Conservation (phyloP, 2,797 vertebrate genomes). For the Varecia variegata region DNA sequence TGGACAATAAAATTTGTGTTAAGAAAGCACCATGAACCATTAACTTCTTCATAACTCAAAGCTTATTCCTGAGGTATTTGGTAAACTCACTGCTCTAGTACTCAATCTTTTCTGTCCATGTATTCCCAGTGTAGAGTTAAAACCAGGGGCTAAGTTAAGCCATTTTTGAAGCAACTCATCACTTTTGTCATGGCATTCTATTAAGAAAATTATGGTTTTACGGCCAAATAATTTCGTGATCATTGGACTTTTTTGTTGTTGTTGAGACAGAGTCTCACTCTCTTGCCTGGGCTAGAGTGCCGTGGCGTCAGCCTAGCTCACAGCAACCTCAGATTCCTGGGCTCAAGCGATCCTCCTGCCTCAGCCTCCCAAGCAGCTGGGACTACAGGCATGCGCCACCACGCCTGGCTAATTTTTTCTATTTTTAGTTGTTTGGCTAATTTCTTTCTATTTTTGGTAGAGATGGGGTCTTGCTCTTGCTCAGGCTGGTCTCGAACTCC, state of each 20-base stretch:
- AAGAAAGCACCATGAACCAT: not conserved
- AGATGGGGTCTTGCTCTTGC: no score
- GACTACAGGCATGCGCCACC: no score
- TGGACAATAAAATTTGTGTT: not conserved
- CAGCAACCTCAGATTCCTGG: no score
- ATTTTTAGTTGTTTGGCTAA: no score
- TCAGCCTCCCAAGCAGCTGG: no score
- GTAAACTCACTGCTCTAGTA: not conserved
- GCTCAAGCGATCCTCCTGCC: no score
- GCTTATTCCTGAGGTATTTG: not conserved
- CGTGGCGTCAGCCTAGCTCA: no score
- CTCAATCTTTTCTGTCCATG: not conserved
- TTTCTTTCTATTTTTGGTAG: no score
- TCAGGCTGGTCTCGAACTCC: no score
- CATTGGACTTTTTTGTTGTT: not conserved
- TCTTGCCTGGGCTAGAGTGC: no score
- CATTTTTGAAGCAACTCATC: not conserved
- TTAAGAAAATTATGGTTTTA: not conserved
- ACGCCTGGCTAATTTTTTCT: no score
- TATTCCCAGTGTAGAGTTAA: not conserved
- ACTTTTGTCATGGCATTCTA: not conserved
- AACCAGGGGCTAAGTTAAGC: not conserved
- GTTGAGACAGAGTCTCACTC: no score
- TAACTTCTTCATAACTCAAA: not conserved
- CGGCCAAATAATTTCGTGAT: not conserved